phyloP scores from a whole-genome alignment of 2,888 invertebrate genomes.

The Mylabris sibirica region DNA sequence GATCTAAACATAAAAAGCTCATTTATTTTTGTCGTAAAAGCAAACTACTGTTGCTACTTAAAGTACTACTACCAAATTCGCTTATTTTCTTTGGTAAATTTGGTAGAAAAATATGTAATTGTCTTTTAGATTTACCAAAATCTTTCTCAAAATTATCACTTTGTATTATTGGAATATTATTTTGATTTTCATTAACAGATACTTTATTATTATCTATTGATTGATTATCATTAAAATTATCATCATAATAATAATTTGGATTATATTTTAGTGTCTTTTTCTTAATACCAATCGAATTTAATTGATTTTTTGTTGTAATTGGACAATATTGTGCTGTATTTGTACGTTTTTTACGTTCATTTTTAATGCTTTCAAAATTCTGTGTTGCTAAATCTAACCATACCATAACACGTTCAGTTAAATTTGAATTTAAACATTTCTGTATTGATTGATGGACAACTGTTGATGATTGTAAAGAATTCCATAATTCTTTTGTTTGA shows the following conservation, averaged over 20 bases:
- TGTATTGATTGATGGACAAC: neutral
- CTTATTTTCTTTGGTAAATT: slow-evolving; percentile 52
- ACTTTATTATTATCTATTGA: neutral
- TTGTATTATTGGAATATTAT: neutral
- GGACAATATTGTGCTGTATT: neutral
- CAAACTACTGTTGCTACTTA: slow-evolving; percentile 41
- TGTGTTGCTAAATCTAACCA: slow-evolving; percentile 75
- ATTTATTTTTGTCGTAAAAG: slow-evolving; percentile 19
- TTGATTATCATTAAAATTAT: neutral
- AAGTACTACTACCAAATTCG: slow-evolving; percentile 41
- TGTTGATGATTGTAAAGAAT: neutral
- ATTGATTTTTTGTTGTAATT: neutral
- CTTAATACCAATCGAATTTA: neutral
- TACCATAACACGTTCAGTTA: slow-evolving; percentile 71
- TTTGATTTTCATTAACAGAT: neutral
- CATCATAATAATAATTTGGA: neutral
- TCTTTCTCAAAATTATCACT: slow-evolving; percentile 14
- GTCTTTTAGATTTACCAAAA: slow-evolving; percentile 62
- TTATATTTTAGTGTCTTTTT: neutral
- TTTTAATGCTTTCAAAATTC: neutral
- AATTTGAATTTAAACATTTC: neutral
- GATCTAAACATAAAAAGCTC: neutral
- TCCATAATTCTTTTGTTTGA: neutral
- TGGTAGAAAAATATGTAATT: slow-evolving; percentile 77
- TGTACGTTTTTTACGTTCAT: slow-evolving; percentile 17